Evolutionary conservation across 2,797 vertebrate genomes (phyloP).

Genomic region (Crax fasciolata): DNA sequence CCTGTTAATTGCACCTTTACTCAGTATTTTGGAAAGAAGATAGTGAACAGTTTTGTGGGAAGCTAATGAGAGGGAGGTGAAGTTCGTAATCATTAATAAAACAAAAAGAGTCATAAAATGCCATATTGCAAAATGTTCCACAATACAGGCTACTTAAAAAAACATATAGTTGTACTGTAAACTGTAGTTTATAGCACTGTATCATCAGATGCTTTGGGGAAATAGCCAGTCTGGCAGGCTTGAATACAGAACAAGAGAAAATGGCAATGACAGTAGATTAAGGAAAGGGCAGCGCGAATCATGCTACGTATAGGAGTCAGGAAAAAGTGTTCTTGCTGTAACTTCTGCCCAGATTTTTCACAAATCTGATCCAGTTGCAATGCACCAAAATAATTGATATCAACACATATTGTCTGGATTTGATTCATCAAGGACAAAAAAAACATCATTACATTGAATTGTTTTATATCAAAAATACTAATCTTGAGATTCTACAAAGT

Average conservation of each 20-base stretch:
- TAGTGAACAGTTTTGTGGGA: not conserved
- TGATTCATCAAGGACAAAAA: not conserved
- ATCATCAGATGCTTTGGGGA: not conserved
- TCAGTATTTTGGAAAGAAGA: not conserved
- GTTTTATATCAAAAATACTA: not conserved
- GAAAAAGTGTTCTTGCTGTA: not conserved
- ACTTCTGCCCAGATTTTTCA: not conserved
- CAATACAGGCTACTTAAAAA: not conserved
- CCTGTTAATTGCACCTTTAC: not conserved
- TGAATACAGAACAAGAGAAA: not conserved
- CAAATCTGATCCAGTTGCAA: not conserved
- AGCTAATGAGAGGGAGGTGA: not conserved
- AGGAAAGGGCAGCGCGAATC: not conserved
- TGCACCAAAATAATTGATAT: not conserved
- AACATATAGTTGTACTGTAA: not conserved
- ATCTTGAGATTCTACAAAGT: not conserved
- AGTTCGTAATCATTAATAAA: not conserved
- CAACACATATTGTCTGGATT: not conserved
- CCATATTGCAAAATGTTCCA: not conserved
- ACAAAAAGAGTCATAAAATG: not conserved
- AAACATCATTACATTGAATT: not conserved
- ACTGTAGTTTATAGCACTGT: not conserved
- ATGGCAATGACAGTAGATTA: not conserved
- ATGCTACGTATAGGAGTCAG: not conserved
- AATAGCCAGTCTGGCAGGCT: not conserved